These are phyloP conservation scores for Stratiomys singularior DNA, from an alignment of 2,888 invertebrate species.

Conservation along the genomic window DNA sequence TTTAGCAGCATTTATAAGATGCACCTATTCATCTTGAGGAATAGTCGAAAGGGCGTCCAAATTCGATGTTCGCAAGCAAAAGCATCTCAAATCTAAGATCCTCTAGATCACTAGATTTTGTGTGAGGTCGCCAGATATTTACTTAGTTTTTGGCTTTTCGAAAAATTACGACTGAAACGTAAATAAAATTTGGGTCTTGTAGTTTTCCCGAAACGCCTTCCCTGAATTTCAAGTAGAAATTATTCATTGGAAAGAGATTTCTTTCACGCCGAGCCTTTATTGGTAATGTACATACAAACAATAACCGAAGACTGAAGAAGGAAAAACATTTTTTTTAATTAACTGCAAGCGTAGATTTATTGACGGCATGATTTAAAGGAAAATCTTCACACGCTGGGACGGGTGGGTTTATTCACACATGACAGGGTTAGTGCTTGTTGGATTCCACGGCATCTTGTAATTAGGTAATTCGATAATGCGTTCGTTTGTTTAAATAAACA, in stretches of 20 bases:
- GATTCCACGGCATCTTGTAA: slow-evolving; percentile 37
- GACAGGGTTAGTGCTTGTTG: slow-evolving; percentile 32
- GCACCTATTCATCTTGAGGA: not conserved
- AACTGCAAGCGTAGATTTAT: slow-evolving; percentile 39
- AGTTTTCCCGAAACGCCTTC: slow-evolving; percentile 9
- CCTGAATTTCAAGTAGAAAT: not conserved
- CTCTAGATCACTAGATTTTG: not conserved
- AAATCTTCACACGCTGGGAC: not conserved
- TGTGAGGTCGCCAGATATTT: slow-evolving; percentile 37
- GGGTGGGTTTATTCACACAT: not conserved
- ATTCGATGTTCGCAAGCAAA: not conserved
- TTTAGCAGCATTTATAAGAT: slow-evolving; percentile 18
- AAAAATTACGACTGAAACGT: slow-evolving; percentile 30
- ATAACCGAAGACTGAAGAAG: slow-evolving; percentile 18
- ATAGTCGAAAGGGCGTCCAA: not conserved
- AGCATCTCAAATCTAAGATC: not conserved
- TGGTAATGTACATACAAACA: slow-evolving; percentile 18
- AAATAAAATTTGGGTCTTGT: slow-evolving; percentile 26
- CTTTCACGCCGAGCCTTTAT: not conserved
- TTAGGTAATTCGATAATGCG: slow-evolving; percentile 44
- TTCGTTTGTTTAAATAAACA: slow-evolving; percentile 36
- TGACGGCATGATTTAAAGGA: slow-evolving; percentile 43
- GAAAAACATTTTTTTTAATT: slow-evolving; percentile 41
- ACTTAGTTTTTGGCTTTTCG: slow-evolving; percentile 13
- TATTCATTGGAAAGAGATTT: not conserved